phyloP scores from a whole-genome alignment of 1,140 invertebrate species.

The Odontomachus brunneus region DNA sequence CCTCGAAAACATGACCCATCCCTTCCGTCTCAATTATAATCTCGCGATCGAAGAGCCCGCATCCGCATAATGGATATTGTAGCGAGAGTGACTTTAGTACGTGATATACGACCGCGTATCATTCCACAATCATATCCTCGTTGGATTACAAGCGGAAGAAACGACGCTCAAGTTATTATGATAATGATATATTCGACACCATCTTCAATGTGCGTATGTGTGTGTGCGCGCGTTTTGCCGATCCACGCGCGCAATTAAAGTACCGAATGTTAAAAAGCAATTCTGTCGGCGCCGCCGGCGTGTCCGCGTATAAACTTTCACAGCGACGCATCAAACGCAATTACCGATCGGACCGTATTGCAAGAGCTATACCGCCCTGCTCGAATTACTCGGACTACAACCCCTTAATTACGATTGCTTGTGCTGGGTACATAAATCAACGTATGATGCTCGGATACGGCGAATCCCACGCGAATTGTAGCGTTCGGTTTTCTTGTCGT shows the following conservation, averaged over 20 bases:
- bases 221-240: background rate
- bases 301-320: slow-evolving; percentile 56
- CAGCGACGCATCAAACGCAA: slow-evolving; percentile 59
- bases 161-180: slow-evolving; percentile 3
- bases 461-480: slow-evolving; percentile 38
- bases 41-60: slow-evolving; percentile 25
- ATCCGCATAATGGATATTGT: background rate
- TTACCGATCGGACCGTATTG: slow-evolving; percentile 46
- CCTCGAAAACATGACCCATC: slow-evolving; percentile 46
- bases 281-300: slow-evolving; percentile 28
- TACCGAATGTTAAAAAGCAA: slow-evolving; percentile 52
- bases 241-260: slow-evolving; percentile 30
- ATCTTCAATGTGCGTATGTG: too few species aligned
- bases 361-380: slow-evolving; percentile 43
- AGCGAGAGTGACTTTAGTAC: background rate
- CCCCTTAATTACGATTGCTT: slow-evolving; percentile 64
- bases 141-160: slow-evolving; percentile 11
- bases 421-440: slow-evolving; percentile 57
- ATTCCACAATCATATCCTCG: slow-evolving; percentile 28
- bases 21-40: slow-evolving; percentile 41
- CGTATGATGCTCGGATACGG: slow-evolving; percentile 44
- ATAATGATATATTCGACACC: slow-evolving; percentile 40
- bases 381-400: slow-evolving; percentile 58
- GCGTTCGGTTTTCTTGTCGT: slow-evolving; percentile 34
- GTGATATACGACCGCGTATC: background rate